Evolutionary conservation across 2,888 invertebrate genomes (phyloP).

Genomic region (Galerucella pusilla): DNA sequence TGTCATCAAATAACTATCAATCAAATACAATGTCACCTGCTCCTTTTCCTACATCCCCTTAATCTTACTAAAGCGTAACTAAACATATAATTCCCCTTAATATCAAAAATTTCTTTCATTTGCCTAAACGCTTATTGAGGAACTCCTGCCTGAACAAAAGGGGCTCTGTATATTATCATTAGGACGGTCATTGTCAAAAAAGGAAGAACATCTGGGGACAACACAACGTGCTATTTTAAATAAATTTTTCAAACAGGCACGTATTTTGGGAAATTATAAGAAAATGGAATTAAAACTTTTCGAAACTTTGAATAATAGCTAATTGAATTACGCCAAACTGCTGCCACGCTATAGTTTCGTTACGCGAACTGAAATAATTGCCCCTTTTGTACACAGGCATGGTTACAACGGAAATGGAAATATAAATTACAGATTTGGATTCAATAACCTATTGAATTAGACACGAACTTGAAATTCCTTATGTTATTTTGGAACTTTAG

Average conservation of each 20-base stretch:
- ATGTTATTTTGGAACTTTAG: too few relatives aligned
- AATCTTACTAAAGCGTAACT: constrained; percentile 12
- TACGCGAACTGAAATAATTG: too few relatives aligned
- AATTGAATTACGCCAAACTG: too few relatives aligned
- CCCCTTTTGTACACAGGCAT: too few relatives aligned
- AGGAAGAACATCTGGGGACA: constrained; percentile 44
- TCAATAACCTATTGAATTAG: too few relatives aligned
- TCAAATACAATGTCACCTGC: constrained; percentile 12
- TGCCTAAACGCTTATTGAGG: constrained; percentile 36
- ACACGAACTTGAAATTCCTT: too few relatives aligned
- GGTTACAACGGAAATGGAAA: too few relatives aligned
- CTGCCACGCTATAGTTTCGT: too few relatives aligned
- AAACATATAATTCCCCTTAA: constrained; percentile 28
- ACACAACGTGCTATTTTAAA: neutral
- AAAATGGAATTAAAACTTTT: too few relatives aligned
- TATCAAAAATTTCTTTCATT: constrained; percentile 36
- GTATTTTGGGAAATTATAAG: neutral
- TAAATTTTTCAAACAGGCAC: neutral
- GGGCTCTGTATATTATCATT: constrained; percentile 41
- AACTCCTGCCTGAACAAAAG: constrained; percentile 36
- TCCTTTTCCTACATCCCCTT: neutral
- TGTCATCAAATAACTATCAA: constrained; percentile 4
- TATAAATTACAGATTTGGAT: too few relatives aligned
- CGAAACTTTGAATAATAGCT: too few relatives aligned
- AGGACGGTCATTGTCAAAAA: constrained; percentile 45